Base-by-base conservation (phyloP, 2,797 vertebrate genomes). In the Esox lucius region DNA sequence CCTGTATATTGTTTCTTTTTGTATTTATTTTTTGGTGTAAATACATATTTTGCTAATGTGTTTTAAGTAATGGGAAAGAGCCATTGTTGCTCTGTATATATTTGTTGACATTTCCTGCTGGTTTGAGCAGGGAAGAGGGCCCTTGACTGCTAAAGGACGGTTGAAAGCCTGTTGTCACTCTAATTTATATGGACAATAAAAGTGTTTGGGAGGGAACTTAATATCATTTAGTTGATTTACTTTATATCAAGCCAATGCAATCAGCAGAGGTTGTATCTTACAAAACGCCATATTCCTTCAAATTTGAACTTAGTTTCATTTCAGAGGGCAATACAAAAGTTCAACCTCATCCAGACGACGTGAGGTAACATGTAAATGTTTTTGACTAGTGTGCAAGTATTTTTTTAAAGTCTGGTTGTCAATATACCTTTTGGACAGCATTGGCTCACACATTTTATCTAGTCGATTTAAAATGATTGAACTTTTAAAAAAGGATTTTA, bases 11-110 rank as follows among this genome's bases (percentile, higher is more conserved):
- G 82, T 81, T 87, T 82, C 85, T 86, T 88, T 88, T 73, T 87
- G 85, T 83, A 91, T 93, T 92, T 93, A 91, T 93, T 93, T 92
- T 92, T 69, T 85, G 75, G 84, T 90, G 91, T 91, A 87, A 91
- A 93, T 93, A 91, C 85, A 85, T 86, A 85, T 88, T 91, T 91
- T 86, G 86, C 85, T 90, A 89, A 90, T 75, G 75, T 75, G 62
- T 83, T 71, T 80, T 83, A 81, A 75, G 81, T 80, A 48, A 39
- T 62, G 80, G 73, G 77, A 76, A 61, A 68, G 78, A 75, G 56
- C 69, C 81, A 68, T 74, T 61, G 80, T 87, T 82, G 80, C 83
- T 70, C 65, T 94, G 92, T 94, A 91, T 79, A 94, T 94, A 93
- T 80, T 81, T 87, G 82, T 76, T 81, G 79, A 86, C 79, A 75